phyloP scores from a whole-genome alignment of 2,888 invertebrate genomes.

The Prosapia bicincta region DNA sequence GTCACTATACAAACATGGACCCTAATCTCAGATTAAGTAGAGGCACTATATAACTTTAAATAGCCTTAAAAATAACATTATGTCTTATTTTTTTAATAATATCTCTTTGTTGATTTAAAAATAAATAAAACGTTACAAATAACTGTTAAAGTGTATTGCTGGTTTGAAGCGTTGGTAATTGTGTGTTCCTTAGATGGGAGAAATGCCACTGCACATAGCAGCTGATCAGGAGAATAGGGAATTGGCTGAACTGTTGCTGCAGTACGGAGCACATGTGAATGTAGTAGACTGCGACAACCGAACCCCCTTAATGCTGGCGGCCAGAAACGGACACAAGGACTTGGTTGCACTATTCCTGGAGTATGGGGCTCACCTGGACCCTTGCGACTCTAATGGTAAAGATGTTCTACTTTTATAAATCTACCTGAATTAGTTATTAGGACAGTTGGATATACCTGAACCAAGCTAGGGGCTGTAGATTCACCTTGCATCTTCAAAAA shows the following conservation, averaged over 20 bases:
- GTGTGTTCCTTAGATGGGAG: constrained; percentile 39
- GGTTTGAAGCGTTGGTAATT: not conserved
- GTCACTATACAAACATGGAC: too few species aligned
- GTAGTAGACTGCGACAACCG: constrained; percentile 41
- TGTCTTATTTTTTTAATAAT: too few species aligned
- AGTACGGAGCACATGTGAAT: constrained; percentile 42
- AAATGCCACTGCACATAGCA: constrained; percentile 43
- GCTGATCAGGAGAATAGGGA: constrained; percentile 42
- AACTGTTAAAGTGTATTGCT: too few species aligned
- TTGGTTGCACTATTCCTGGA: constrained; percentile 42
- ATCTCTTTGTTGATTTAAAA: too few species aligned
- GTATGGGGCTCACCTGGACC: constrained; percentile 41
- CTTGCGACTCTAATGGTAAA: constrained; percentile 42
- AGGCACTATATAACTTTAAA: too few species aligned
- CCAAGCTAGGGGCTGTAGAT: not conserved
- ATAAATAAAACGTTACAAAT: too few species aligned
- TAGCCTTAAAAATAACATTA: too few species aligned
- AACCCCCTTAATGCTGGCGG: constrained; percentile 43
- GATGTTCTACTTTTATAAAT: too few species aligned
- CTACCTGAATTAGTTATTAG: not conserved
- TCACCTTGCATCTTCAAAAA: not conserved
- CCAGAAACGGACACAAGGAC: constrained; percentile 40
- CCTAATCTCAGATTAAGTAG: too few species aligned
- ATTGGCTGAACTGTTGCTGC: constrained; percentile 41
- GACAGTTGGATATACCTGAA: not conserved